Percentiles rank a stretch among this genome's conserved stretches.
phyloP scores from a whole-genome alignment of 1,140 invertebrate species.

The Scaptodrosophila lebanonensis region DNA sequence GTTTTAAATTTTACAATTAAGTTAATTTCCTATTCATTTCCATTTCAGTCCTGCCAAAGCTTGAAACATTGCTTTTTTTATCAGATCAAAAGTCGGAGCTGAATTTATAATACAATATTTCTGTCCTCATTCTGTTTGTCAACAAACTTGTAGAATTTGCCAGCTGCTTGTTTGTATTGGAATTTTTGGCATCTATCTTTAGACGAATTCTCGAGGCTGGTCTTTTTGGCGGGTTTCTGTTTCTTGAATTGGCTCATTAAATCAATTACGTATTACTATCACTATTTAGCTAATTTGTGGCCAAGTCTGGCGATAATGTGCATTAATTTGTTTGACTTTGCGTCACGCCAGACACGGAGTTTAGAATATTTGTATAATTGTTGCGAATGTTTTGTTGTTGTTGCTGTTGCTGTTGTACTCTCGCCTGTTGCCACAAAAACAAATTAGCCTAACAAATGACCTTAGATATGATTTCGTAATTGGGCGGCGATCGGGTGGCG shows the following conservation, averaged over 20 bases:
- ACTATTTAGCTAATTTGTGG: constrained; percentile 22
- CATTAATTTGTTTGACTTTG: constrained; percentile 35
- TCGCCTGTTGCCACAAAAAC: constrained; percentile 15
- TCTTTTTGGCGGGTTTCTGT: too few species aligned
- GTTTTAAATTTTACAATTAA: too few species aligned
- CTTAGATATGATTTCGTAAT: constrained; percentile 74
- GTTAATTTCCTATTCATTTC: too few species aligned
- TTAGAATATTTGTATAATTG: constrained; percentile 31
- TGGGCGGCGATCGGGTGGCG: constrained; percentile 37
- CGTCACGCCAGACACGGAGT: not conserved
- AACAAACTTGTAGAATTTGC: too few species aligned
- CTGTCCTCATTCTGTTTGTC: too few species aligned
- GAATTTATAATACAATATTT: too few species aligned
- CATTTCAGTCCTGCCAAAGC: too few species aligned
- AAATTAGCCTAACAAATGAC: constrained; percentile 71
- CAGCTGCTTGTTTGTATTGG: too few species aligned
- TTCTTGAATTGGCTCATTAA: constrained; percentile 26
- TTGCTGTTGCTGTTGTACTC: not conserved
- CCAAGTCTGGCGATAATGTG: constrained; percentile 36
- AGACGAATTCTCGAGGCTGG: too few species aligned
- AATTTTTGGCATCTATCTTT: too few species aligned
- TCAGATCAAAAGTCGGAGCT: too few species aligned
- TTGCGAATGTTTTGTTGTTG: constrained; percentile 25
- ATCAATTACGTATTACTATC: constrained; percentile 24
- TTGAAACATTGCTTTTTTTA: too few species aligned